A percentile compares a stretch with the other conserved stretches of the same genome.
phyloP scores from a whole-genome alignment of 2,113 vertebrate species.

The Grallaria varia region DNA sequence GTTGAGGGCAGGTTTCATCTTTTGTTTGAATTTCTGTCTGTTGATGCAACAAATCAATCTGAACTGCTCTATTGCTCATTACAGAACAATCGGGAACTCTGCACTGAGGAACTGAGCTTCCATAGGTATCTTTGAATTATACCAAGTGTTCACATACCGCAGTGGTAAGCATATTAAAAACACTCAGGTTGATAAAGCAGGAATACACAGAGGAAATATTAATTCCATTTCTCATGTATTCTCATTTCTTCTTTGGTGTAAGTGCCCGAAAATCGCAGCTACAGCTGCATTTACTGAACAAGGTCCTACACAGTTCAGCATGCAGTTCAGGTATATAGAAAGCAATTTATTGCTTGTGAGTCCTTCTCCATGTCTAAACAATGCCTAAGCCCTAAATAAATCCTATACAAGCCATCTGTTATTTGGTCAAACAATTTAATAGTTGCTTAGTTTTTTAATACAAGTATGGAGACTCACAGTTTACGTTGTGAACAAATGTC shows the following conservation, averaged over 20 bases:
- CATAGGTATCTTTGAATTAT: background rate
- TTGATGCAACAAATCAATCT: conserved; percentile 9
- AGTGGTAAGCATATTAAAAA: background rate
- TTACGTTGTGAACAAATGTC: background rate
- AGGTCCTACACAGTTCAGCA: background rate
- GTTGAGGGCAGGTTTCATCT: background rate
- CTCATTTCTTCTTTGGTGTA: background rate
- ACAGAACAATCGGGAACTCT: background rate
- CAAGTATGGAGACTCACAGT: background rate
- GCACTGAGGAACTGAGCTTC: background rate
- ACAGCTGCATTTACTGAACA: background rate
- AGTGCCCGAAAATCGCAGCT: background rate
- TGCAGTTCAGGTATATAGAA: background rate
- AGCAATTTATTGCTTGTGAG: background rate
- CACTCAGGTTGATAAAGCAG: background rate
- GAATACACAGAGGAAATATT: background rate
- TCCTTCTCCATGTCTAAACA: background rate
- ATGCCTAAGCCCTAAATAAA: background rate
- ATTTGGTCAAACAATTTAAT: background rate
- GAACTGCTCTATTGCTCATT: background rate
- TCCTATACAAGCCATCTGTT: background rate
- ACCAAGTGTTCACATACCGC: background rate
- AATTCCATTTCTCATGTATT: conserved; percentile 2
- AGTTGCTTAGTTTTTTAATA: background rate
- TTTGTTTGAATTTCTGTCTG: background rate